phyloP scores from a whole-genome alignment of 92 coral and sea anemone species.

The Parazoanthus atlanticus region DNA sequence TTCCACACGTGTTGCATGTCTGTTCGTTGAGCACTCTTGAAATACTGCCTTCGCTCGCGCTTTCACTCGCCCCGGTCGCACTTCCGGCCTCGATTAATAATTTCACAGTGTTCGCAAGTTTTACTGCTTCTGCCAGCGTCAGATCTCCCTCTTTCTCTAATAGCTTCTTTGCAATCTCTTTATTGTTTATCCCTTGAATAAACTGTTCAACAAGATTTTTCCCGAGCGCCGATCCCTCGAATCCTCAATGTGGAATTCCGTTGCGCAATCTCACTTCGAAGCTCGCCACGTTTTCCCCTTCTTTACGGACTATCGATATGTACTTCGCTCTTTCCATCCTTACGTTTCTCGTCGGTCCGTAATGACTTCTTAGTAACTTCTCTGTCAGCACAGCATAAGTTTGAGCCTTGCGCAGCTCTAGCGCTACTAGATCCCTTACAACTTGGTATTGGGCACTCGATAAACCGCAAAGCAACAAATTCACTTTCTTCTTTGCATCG shows the following conservation, averaged over 20 bases:
- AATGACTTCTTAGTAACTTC: slow-evolving; percentile 12
- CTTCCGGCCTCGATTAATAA: slow-evolving; percentile 41
- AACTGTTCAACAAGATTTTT: slow-evolving; percentile 10
- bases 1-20: slow-evolving; percentile 48
- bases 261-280: slow-evolving; percentile 10
- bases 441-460: slow-evolving; percentile 19
- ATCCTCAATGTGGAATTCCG: slow-evolving; percentile 3
- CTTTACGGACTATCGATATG: not conserved
- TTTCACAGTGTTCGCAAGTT: slow-evolving; percentile 2
- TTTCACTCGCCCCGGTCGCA: not conserved
- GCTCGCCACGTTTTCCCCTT: not conserved
- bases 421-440: slow-evolving; percentile 12
- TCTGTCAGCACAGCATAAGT: not conserved
- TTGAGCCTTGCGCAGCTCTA: not conserved
- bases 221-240: not conserved
- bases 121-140: slow-evolving; percentile 4
- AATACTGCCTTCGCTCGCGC: slow-evolving; percentile 4
- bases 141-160: slow-evolving; percentile 29
- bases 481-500: too few relatives aligned
- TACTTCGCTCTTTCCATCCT: slow-evolving; percentile 7
- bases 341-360: not conserved
- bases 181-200: too few relatives aligned
- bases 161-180: slow-evolving; percentile 15
- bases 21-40: slow-evolving; percentile 24
- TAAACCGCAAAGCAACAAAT: not conserved